Conservation (phyloP, 2,888 invertebrate species). For the Brenthis hecate region DNA sequence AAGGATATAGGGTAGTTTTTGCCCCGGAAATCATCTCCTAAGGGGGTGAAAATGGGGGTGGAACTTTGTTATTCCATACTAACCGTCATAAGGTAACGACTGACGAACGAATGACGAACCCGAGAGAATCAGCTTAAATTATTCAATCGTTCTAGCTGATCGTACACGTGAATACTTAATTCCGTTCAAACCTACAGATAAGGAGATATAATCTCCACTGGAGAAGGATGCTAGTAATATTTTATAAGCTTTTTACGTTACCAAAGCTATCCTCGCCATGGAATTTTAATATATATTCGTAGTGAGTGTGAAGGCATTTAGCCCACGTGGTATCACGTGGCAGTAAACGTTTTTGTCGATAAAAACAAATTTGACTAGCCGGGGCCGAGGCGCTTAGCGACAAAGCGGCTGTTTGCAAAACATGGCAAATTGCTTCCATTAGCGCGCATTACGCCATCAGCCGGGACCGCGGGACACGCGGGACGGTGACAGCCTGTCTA, state of each 20-base stretch:
- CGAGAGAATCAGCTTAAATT: background rate
- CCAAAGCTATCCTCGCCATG: background rate
- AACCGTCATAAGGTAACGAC: too few species aligned
- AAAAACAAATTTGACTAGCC: constrained; percentile 42
- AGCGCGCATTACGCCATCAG: constrained; percentile 54
- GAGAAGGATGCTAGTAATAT: background rate
- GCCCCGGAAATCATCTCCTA: too few species aligned
- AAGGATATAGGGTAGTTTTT: too few species aligned
- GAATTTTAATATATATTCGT: constrained; percentile 1
- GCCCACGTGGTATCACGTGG: constrained; percentile 29
- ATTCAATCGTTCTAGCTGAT: background rate
- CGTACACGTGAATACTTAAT: background rate
- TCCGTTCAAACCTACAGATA: background rate
- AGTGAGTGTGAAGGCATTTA: constrained; percentile 8
- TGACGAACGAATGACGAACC: too few species aligned
- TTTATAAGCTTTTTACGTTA: background rate
- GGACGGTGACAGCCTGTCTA: constrained; percentile 40
- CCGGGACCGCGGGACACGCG: constrained; percentile 27
- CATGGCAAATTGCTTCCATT: constrained; percentile 70
- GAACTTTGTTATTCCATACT: too few species aligned
- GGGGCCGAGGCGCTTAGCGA: constrained; percentile 37
- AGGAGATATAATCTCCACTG: too few species aligned
- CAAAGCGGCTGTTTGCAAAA: constrained; percentile 50
- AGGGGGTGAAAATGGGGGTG: too few species aligned
- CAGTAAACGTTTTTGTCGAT: constrained; percentile 41